These are phyloP conservation scores for Ispidina lecontei DNA, from an alignment of 2,797 vertebrate species.

Conservation along the genomic window DNA sequence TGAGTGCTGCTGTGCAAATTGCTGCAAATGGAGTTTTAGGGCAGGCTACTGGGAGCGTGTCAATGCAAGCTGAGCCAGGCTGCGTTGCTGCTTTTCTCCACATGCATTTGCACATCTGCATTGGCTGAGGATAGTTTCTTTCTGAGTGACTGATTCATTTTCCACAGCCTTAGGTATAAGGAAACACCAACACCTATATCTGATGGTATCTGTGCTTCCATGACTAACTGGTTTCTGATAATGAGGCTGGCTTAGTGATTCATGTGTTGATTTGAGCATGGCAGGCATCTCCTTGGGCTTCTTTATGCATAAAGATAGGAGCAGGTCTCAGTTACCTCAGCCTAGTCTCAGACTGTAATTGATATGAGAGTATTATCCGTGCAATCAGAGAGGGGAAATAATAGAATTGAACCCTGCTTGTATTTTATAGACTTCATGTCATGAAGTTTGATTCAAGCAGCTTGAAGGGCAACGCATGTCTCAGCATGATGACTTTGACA, in stretches of 20 bases:
- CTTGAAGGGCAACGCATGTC: not conserved
- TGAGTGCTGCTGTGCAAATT: not conserved
- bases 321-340: not conserved
- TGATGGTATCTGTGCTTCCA: fast-evolving
- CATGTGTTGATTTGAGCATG: fast-evolving
- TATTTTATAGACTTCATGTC: not conserved
- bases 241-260: too few relatives aligned
- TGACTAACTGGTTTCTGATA: not conserved
- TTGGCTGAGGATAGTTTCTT: not conserved
- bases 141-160: not conserved
- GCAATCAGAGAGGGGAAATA: not conserved
- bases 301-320: not conserved
- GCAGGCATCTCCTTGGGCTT: not conserved
- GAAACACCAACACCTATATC: not conserved
- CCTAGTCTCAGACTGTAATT: not conserved
- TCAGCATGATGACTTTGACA: not conserved
- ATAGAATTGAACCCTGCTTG: not conserved
- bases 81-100: not conserved
- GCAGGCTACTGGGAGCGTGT: not conserved
- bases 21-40: not conserved
- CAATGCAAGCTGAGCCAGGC: not conserved
- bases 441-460: not conserved
- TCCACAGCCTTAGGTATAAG: not conserved
- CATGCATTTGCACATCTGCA: not conserved
- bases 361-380: not conserved